Evolutionary conservation across 2,113 vertebrate species (phyloP), one percentile per base, ranked within the genome.

Genomic region (Rostratula benghalensis): DNA sequence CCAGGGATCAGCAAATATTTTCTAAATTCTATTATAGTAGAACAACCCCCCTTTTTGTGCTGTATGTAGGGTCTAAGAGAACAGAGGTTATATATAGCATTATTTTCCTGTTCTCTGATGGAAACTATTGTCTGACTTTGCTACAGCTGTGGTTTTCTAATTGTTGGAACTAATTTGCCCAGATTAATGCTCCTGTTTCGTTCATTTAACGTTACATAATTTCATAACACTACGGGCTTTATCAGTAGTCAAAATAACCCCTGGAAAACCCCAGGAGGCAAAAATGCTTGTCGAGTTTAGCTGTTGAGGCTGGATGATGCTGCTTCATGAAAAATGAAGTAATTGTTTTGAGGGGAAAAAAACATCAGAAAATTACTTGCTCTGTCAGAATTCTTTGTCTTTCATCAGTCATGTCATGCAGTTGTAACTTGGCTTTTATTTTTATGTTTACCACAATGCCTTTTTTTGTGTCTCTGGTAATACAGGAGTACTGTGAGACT

Each of bases 191-290:
- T 83, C 80, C 87, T 76, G 65, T 74, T 97, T 90, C 69, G 75
- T 83, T 81, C 70, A 83, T 78, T 90, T 91, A 93, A 78, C 81
- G 84, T 80, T 45, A 95, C 89, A 96, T 92, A 91, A 94, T 95
- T 93, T 92, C 50, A 10, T 81, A 97, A 97, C 97, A 97, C 96
- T 97, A 75, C 70, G 37, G 75, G 92, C 96, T 97, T 97, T 97
- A 96, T 97, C 96, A 96, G 87, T 24, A 65, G 85, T 53, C 89
- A 95, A n/a, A 96, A 71, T 81, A 96, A 94, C 89, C 92, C 81
- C 83, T 83, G 60, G 82, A 96, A 94, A 97, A 92, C 79, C 94
- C 94, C 85, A 93, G 81, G 74, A 94, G 96, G 96, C 94, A 97
- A 61, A 97, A 97, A 96, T 95, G 87, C 97, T 77, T 96, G 70